These are phyloP conservation scores for Apamea anceps DNA, from an alignment of 2,888 invertebrate species.

Conservation along the genomic window DNA sequence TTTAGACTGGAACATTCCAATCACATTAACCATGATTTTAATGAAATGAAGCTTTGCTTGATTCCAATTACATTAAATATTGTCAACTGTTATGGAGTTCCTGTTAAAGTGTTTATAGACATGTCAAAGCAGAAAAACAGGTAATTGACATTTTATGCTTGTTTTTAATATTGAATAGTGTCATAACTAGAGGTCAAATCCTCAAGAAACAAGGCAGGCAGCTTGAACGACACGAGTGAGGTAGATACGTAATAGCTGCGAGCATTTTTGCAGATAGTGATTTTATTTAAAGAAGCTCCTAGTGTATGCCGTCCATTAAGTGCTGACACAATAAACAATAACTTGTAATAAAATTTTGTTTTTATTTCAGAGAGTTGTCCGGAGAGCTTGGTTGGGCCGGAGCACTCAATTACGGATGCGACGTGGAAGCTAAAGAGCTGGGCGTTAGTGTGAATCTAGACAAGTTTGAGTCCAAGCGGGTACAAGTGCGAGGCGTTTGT, in stretches of 20 bases:
- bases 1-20: conserved; percentile 91
- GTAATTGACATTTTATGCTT: conserved; percentile 76
- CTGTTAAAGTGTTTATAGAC: conserved; percentile 91
- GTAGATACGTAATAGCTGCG: background rate
- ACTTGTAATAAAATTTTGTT: conserved; percentile 1
- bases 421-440: conserved; percentile 79
- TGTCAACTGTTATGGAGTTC: conserved; percentile 91
- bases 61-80: conserved; percentile 92
- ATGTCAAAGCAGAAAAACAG: conserved; percentile 90
- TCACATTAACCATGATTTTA: conserved; percentile 91
- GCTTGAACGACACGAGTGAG: background rate
- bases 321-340: background rate
- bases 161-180: conserved; percentile 2
- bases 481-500: conserved; percentile 91
- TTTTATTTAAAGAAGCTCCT: background rate
- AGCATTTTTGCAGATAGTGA: background rate
- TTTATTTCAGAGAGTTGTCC: conserved; percentile 77
- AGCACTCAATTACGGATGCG: conserved; percentile 83
- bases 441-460: conserved; percentile 85
- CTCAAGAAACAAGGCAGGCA: background rate
- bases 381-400: conserved; percentile 87
- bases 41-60: conserved; percentile 90
- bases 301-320: background rate
- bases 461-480: conserved; percentile 88
- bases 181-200: background rate